Evolutionary conservation across 1,140 invertebrate species (phyloP), one percentile per base, ranked within the genome.

Genomic region (Aphelenchoides besseyi): DNA sequence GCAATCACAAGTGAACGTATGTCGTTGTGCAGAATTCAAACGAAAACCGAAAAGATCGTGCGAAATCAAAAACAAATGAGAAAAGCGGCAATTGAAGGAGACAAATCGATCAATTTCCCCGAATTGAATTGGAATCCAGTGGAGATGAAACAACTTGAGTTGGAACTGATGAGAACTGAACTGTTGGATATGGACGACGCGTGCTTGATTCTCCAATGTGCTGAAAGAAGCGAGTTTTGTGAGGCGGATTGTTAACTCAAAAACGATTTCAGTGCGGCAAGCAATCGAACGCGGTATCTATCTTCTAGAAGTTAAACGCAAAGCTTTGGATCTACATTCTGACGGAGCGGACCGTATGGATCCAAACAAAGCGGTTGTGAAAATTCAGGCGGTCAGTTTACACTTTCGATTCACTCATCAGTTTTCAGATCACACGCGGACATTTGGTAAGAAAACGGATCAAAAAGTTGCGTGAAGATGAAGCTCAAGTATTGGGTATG

Each of bases 151-250:
- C 5, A 59, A 5, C 18, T 59, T 5, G 55, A 59, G 32, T 5
- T 59, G 5, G 5, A 59, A 23, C 23, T 59, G 55, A 5, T 59
- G 5, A 5, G 55, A 5, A 8, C 26, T 33, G 55, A 59, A 33
- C 32, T 59, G 5, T 18, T 59, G 5, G 55, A 59, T 12, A 59
- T 59, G 55, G 55, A 59, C 55, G 55, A 59, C 55, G 55, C 55
- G 18, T 59, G 55, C 23, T 23, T 59, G 5, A 59, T 59, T 8
- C 5, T 59, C 18, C 55, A 59, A 23, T 59, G 55, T 33, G 55
- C 18, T 28, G 55, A 59, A 59, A 5, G 55, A 18, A 59, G 55
- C 23, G 18, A 18, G 55, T 59, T 5, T 23, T 8, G 5, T 33
- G 5, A 16, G 26, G 5, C 23, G 5, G 5, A 28, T 8, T 8